phyloP scores from a whole-genome alignment of 1,140 invertebrate genomes.

The Metaphire vulgaris region DNA sequence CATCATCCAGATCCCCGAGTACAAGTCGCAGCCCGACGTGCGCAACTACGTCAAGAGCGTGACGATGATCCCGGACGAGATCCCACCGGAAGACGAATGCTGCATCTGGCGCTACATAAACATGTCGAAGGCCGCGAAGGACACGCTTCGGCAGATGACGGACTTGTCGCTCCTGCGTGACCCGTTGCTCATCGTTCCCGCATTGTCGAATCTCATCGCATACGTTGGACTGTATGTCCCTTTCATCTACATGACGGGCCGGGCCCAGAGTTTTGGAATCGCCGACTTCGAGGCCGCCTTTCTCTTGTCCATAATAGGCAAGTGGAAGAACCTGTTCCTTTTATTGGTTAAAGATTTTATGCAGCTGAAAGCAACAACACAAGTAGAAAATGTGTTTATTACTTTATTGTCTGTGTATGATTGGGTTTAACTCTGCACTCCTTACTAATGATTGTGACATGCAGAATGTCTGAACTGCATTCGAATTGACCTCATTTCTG shows the following conservation, averaged over 20 bases:
- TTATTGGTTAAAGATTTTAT: too few species aligned
- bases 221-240: slow-evolving; percentile 91
- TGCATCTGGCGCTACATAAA: slow-evolving; percentile 69
- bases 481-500: too few species aligned
- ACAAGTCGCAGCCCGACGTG: slow-evolving; percentile 78
- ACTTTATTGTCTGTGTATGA: too few species aligned
- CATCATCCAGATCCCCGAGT: slow-evolving; percentile 81
- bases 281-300: slow-evolving; percentile 40
- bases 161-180: slow-evolving; percentile 82
- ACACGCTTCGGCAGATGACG: slow-evolving; percentile 68
- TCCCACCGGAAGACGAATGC: slow-evolving; percentile 49
- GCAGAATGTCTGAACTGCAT: too few species aligned
- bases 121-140: slow-evolving; percentile 62
- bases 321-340: slow-evolving; percentile 24
- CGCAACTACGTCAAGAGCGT: slow-evolving; percentile 50
- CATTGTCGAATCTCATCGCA: slow-evolving; percentile 84
- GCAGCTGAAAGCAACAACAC: too few species aligned
- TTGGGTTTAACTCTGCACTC: too few species aligned
- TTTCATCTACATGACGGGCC: slow-evolving; percentile 85
- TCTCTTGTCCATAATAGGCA: slow-evolving; percentile 48
- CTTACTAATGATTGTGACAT: too few species aligned
- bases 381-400: too few species aligned
- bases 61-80: slow-evolving; percentile 44
- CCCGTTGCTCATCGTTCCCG: slow-evolving; percentile 68
- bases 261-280: slow-evolving; percentile 66